phyloP scores from a whole-genome alignment of 2,797 vertebrate genomes.

The Sebastes variabilis region DNA sequence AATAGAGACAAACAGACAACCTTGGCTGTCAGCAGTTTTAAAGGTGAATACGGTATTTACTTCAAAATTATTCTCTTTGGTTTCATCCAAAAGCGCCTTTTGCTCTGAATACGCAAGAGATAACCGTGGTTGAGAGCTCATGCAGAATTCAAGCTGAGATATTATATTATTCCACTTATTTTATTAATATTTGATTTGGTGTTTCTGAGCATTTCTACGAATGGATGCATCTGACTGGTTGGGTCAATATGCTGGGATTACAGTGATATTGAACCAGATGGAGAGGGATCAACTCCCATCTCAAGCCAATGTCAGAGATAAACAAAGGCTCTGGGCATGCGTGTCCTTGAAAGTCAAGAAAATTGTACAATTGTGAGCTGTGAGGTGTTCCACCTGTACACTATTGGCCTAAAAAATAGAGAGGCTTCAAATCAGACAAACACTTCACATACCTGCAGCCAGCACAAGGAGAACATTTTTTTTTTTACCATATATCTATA shows the following conservation, averaged over 20 bases:
- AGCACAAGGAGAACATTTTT: background rate
- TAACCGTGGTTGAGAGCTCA: background rate
- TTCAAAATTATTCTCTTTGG: background rate
- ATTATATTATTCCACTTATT: background rate
- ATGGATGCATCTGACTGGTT: background rate
- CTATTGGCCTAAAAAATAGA: background rate
- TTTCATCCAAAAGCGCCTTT: background rate
- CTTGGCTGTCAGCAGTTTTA: background rate
- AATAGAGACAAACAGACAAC: background rate
- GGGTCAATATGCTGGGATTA: background rate
- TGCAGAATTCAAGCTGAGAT: background rate
- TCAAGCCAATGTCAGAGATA: background rate
- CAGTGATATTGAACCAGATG: background rate
- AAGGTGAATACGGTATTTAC: background rate
- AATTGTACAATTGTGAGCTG: background rate
- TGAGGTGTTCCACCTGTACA: background rate
- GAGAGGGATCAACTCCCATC: background rate
- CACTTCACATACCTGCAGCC: background rate
- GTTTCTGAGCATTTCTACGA: too few species aligned
- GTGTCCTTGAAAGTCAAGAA: too few species aligned
- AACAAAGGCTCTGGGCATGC: background rate
- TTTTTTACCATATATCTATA: background rate
- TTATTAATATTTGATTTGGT: background rate
- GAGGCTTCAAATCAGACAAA: background rate
- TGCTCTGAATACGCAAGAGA: background rate